phyloP scores from a whole-genome alignment of 2,888 invertebrate genomes.

The Andrena minutula region DNA sequence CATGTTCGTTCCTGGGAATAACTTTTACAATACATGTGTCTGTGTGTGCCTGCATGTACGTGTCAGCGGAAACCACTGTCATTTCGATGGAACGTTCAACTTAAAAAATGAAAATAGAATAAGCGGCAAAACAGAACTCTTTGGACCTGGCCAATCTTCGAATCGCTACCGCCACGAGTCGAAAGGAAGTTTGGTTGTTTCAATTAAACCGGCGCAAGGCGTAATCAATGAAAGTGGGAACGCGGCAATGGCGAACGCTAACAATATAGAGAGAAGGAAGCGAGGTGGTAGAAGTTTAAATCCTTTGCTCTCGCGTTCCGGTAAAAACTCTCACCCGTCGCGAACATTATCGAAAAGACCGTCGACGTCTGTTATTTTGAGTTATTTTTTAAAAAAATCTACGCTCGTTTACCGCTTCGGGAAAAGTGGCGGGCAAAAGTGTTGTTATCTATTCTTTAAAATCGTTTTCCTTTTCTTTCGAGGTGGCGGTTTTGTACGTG shows the following conservation, averaged over 20 bases:
- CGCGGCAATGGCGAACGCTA: slow-evolving; percentile 29
- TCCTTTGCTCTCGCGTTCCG: background rate
- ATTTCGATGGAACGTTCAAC: slow-evolving; percentile 53
- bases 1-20: slow-evolving; percentile 52
- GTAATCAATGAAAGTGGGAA: slow-evolving; percentile 17
- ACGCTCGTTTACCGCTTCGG: slow-evolving; percentile 28
- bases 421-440: background rate
- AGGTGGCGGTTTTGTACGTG: slow-evolving; percentile 48
- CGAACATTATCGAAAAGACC: slow-evolving; percentile 14
- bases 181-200: slow-evolving; percentile 27
- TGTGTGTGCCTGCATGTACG: background rate
- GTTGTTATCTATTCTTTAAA: slow-evolving; percentile 31
- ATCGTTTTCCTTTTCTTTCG: slow-evolving; percentile 44
- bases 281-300: background rate
- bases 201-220: slow-evolving; percentile 2
- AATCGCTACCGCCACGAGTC: slow-evolving; percentile 56
- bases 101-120: slow-evolving; percentile 1
- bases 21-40: slow-evolving; percentile 60
- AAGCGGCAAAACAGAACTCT: slow-evolving; percentile 55
- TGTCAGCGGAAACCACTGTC: slow-evolving; percentile 44
- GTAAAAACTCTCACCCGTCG: slow-evolving; percentile 41
- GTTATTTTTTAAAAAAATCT: no score
- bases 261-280: slow-evolving; percentile 4
- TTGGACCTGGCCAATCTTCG: slow-evolving; percentile 60
- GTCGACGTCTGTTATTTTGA: no score